These are phyloP conservation scores for Ischnura elegans DNA, from an alignment of 2,888 invertebrate species.

Conservation along the genomic window DNA sequence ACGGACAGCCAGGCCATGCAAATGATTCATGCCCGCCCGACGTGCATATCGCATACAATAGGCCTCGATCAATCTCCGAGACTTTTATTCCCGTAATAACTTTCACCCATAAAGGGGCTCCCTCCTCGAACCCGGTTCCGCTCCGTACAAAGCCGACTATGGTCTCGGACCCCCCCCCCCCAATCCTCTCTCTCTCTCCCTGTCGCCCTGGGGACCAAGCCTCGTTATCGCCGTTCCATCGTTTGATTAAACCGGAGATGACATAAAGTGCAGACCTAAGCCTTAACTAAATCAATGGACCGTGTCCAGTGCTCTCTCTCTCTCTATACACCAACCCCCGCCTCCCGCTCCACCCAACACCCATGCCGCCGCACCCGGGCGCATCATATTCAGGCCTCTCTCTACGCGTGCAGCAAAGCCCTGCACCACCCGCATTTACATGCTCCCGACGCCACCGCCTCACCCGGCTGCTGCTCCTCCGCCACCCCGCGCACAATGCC, in stretches of 20 bases:
- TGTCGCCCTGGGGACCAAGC: background rate
- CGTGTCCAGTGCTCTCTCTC: constrained; percentile 31
- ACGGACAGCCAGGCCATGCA: constrained; percentile 20
- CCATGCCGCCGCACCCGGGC: constrained; percentile 8
- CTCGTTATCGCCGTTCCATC: constrained; percentile 55
- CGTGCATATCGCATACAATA: background rate
- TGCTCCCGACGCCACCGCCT: background rate
- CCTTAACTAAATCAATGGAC: constrained; percentile 65
- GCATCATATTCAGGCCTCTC: background rate
- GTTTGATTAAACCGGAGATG: constrained; percentile 65
- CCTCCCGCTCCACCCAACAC: background rate
- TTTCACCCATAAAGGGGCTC: background rate
- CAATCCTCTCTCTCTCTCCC: background rate
- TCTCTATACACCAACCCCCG: no score
- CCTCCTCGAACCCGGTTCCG: constrained; percentile 54
- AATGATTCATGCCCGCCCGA: constrained; percentile 16
- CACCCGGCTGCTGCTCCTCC: background rate
- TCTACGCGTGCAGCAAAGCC: constrained; percentile 30
- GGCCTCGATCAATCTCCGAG: constrained; percentile 25
- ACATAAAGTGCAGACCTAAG: constrained; percentile 66
- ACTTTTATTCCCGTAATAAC: constrained; percentile 27
- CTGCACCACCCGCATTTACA: background rate
- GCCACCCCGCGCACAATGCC: background rate
- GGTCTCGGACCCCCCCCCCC: background rate
- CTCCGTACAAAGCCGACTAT: constrained; percentile 13